Conservation (phyloP, 2,888 invertebrate species). For the Lymantria monacha region DNA sequence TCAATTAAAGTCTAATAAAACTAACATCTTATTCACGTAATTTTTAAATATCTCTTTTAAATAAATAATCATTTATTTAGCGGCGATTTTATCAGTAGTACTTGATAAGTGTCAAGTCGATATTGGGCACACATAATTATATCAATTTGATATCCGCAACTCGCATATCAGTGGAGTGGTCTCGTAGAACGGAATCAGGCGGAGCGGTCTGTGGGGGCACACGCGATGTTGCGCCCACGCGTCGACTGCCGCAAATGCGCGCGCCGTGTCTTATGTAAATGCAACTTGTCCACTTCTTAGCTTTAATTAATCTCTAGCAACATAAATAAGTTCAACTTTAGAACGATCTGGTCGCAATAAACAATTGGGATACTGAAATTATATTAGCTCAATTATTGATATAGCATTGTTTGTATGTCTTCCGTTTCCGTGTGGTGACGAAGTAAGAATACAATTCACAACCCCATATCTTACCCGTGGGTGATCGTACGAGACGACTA, state of each 20-base stretch:
- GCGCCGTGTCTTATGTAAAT: constrained; percentile 81
- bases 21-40: neutral
- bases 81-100: constrained; percentile 7
- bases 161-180: constrained; percentile 34
- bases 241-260: constrained; percentile 70
- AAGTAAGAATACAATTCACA: no score
- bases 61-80: neutral
- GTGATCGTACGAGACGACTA: no score
- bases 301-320: constrained; percentile 78
- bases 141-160: constrained; percentile 47
- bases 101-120: constrained; percentile 13
- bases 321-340: constrained; percentile 70
- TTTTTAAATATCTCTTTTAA: neutral
- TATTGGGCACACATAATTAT: constrained; percentile 38
- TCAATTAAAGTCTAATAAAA: constrained; percentile 2
- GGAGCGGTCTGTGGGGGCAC: constrained; percentile 21
- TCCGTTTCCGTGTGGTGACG: no score
- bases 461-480: no score
- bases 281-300: constrained; percentile 68
- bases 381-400: neutral
- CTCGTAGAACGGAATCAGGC: constrained; percentile 4
- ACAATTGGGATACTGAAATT: constrained; percentile 41
- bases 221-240: constrained; percentile 65
- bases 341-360: constrained; percentile 64
- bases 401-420: no score